Percentiles rank a stretch among this genome's conserved stretches.
Evolutionary conservation across 2,113 vertebrate species (phyloP).

Genomic region (Macaca nemestrina): DNA sequence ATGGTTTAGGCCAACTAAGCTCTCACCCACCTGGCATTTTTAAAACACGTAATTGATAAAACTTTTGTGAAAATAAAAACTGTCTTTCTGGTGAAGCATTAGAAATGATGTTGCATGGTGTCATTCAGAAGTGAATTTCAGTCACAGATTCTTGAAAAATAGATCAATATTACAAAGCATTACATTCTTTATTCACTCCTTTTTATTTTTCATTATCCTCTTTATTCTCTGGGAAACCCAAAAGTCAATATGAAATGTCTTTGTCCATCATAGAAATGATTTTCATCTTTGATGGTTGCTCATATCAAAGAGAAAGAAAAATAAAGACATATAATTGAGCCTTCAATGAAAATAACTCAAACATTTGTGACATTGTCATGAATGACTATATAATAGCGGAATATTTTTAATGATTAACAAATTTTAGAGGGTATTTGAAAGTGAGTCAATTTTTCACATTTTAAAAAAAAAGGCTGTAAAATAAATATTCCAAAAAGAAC

Average conservation of each 20-base stretch:
- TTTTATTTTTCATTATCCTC: constrained; percentile 67
- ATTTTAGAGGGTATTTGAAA: not conserved
- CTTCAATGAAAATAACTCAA: constrained; percentile 37
- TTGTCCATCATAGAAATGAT: constrained; percentile 40
- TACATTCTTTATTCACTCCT: constrained; percentile 47
- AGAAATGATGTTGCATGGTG: not conserved
- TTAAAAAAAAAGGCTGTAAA: not conserved
- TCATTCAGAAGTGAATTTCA: constrained; percentile 61
- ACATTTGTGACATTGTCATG: not conserved
- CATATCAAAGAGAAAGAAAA: constrained; percentile 69
- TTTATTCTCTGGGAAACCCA: constrained; percentile 52
- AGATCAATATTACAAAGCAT: constrained; percentile 59
- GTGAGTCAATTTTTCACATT: not conserved
- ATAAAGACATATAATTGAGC: constrained; percentile 52
- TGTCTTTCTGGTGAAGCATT: constrained; percentile 49
- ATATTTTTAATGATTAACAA: constrained; percentile 57
- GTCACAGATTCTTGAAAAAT: constrained; percentile 64
- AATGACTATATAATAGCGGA: not conserved
- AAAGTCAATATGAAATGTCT: constrained; percentile 59
- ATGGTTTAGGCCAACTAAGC: not conserved
- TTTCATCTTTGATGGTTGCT: constrained; percentile 41
- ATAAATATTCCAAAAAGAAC: constrained; percentile 33
- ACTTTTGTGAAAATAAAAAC: constrained; percentile 46
- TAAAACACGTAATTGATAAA: constrained; percentile 67
- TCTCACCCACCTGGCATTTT: constrained; percentile 56